Percentiles rank a stretch among this genome's conserved stretches.
phyloP scores from a whole-genome alignment of 2,113 vertebrate genomes.

The Cinclus cinclus region DNA sequence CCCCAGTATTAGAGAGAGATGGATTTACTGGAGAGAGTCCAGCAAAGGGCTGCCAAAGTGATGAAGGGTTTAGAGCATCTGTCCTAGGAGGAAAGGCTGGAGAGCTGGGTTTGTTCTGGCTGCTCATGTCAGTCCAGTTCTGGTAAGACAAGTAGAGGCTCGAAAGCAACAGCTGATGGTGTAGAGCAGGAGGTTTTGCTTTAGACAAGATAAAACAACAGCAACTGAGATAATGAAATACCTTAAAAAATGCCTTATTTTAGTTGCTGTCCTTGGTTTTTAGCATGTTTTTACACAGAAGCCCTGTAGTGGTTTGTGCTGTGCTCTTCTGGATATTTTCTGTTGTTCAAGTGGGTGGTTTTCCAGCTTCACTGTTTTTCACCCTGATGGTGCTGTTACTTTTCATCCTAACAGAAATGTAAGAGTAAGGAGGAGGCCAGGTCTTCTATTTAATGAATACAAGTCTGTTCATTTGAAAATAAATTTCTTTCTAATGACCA shows the following conservation, averaged over 20 bases:
- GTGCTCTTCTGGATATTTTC: neutral
- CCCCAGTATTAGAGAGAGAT: fast-evolving
- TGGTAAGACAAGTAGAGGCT: neutral
- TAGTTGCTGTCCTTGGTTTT: neutral
- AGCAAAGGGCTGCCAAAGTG: neutral
- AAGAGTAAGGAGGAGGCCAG: neutral
- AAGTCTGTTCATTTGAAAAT: neutral
- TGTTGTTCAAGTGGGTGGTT: neutral
- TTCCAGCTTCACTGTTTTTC: neutral
- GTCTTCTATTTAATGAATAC: neutral
- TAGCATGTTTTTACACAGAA: neutral
- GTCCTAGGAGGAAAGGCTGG: neutral
- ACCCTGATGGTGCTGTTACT: neutral
- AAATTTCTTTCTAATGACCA: neutral
- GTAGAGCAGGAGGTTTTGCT: neutral
- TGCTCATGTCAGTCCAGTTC: neutral
- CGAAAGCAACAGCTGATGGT: neutral
- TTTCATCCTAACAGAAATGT: neutral
- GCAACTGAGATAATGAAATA: neutral
- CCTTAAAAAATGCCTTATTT: neutral
- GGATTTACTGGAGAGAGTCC: neutral
- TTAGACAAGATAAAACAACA: neutral
- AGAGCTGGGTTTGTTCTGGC: neutral
- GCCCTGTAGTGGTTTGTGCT: neutral
- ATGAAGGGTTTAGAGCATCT: neutral